phyloP scores from a whole-genome alignment of 2,797 vertebrate genomes.

The Sus cebifrons region DNA sequence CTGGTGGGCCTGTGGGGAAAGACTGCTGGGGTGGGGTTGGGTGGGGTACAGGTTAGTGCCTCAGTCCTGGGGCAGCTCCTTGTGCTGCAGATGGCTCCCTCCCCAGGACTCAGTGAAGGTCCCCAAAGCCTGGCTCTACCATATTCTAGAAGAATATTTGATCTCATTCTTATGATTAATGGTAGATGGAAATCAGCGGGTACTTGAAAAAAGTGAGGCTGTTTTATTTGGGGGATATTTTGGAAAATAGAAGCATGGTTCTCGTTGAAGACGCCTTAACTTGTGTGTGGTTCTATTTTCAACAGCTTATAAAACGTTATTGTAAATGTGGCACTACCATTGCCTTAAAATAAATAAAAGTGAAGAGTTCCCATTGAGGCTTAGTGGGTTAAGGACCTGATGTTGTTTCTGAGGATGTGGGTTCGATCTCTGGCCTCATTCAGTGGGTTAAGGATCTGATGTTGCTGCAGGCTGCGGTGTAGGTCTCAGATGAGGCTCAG shows the following conservation, averaged over 20 bases:
- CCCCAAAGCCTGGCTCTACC: background rate
- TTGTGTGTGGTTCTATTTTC: background rate
- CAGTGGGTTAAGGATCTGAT: too few relatives aligned
- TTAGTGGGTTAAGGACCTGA: too few relatives aligned
- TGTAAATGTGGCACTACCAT: background rate
- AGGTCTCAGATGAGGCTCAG: too few relatives aligned
- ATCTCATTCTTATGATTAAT: background rate
- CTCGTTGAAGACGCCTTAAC: background rate
- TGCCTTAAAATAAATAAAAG: background rate
- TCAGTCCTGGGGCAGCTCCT: background rate
- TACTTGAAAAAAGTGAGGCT: background rate
- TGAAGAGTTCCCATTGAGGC: too few relatives aligned
- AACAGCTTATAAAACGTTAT: background rate
- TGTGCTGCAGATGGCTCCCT: accelerated
- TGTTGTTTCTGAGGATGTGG: too few relatives aligned
- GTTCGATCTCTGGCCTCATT: too few relatives aligned
- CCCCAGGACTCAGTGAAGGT: background rate
- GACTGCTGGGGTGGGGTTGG: accelerated
- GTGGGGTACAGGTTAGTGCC: too few relatives aligned
- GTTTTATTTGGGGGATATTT: background rate
- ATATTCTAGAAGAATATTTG: conserved; percentile 20
- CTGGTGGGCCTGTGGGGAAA: background rate
- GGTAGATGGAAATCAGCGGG: background rate
- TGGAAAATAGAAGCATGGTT: conserved; percentile 35
- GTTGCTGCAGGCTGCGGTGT: too few relatives aligned